Percentiles rank a stretch among this genome's conserved stretches.
Conservation (phyloP, 2,113 vertebrate species). For the Mystacornis crossleyi region DNA sequence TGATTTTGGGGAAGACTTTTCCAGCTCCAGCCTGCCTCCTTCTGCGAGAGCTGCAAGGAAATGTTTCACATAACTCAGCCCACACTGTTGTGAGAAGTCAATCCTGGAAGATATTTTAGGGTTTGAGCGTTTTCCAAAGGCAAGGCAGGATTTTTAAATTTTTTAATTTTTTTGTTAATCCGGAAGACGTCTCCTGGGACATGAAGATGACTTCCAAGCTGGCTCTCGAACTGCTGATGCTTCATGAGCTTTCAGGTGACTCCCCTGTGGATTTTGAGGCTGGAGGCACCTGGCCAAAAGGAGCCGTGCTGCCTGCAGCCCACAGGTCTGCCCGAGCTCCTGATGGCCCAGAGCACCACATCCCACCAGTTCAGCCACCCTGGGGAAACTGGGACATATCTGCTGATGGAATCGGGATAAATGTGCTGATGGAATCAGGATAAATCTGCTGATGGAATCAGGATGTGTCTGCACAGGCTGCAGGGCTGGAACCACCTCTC, state of each 20-base stretch:
- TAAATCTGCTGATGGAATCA: not conserved
- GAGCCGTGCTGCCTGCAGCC: not conserved
- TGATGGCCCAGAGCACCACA: not conserved
- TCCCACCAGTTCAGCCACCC: not conserved
- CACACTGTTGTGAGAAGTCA: not conserved
- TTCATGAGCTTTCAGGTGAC: not conserved
- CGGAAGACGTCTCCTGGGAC: not conserved
- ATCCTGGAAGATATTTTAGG: not conserved
- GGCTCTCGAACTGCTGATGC: not conserved
- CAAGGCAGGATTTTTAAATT: not conserved
- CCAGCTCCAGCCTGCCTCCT: not conserved
- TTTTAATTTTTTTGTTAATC: not conserved
- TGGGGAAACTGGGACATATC: not conserved
- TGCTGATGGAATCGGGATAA: not conserved
- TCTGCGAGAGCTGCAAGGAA: not conserved
- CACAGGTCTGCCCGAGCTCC: not conserved
- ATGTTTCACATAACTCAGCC: slow-evolving; percentile 4
- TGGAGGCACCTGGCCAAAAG: not conserved
- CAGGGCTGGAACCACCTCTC: not conserved
- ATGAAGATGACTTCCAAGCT: not conserved
- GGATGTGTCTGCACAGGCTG: not conserved
- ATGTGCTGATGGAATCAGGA: not conserved
- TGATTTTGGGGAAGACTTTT: not conserved
- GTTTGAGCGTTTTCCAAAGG: slow-evolving; percentile 23
- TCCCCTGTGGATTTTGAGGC: not conserved